phyloP scores from a whole-genome alignment of 1,140 invertebrate genomes.

The Brachionus sp. region DNA sequence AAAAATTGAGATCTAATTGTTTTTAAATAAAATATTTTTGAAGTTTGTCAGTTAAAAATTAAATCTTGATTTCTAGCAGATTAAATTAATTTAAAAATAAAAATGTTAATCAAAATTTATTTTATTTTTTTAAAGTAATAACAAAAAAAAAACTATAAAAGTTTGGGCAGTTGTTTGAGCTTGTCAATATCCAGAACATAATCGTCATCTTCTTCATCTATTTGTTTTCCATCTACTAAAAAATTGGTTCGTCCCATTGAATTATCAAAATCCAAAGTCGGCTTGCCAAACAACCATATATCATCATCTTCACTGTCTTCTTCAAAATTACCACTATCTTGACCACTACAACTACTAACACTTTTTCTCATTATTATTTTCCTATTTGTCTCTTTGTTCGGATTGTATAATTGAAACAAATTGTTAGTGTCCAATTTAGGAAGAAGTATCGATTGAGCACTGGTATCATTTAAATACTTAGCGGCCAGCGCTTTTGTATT shows the following conservation, averaged over 20 bases:
- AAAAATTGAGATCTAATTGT: too few species aligned
- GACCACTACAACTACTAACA: conserved; percentile 22
- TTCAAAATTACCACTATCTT: conserved; percentile 33
- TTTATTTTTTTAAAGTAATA: neutral
- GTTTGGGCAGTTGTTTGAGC: conserved; percentile 4
- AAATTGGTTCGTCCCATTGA: neutral
- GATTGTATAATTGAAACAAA: conserved; percentile 8
- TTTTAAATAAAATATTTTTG: too few species aligned
- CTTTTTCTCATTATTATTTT: conserved; percentile 2
- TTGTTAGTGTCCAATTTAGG: neutral
- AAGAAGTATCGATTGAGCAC: neutral
- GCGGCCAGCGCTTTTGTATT: neutral
- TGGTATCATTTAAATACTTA: neutral
- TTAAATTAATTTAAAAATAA: neutral
- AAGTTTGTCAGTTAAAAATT: too few species aligned
- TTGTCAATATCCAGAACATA: conserved; percentile 23
- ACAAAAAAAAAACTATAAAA: conserved; percentile 3
- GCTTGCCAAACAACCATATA: conserved; percentile 20
- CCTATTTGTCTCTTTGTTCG: neutral
- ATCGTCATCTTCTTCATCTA: conserved; percentile 9
- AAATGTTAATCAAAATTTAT: neutral
- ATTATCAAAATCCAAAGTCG: neutral
- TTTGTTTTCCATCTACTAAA: neutral
- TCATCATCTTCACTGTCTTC: conserved; percentile 1
- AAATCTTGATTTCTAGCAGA: neutral